A percentile compares a stretch with the other conserved stretches of the same genome.
Evolutionary conservation across 2,888 invertebrate genomes (phyloP).

Genomic region (Eugnorisma glareosa): DNA sequence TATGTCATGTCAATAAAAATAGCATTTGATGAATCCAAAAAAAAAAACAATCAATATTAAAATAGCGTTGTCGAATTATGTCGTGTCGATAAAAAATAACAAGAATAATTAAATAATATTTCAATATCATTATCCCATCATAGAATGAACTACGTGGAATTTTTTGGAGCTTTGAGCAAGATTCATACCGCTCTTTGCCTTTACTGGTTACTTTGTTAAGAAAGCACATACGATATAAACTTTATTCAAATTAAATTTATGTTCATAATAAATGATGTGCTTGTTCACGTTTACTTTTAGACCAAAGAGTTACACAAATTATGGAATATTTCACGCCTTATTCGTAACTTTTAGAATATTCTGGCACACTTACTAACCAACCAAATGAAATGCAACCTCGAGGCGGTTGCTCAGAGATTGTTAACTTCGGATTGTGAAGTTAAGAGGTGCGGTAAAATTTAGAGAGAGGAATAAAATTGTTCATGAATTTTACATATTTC

Average conservation of each 20-base stretch:
- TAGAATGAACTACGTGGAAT: too few relatives aligned
- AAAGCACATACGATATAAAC: not conserved
- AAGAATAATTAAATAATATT: too few relatives aligned
- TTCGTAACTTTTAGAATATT: slow-evolving; percentile 18
- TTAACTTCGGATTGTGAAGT: slow-evolving; percentile 22
- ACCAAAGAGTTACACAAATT: slow-evolving; percentile 1
- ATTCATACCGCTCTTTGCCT: not conserved
- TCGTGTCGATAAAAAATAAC: too few relatives aligned
- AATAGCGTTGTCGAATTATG: too few relatives aligned
- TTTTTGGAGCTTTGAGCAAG: too few relatives aligned
- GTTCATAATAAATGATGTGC: not conserved
- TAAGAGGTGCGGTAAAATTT: slow-evolving; percentile 13
- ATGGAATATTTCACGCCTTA: slow-evolving; percentile 13
- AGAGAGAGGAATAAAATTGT: slow-evolving; percentile 13
- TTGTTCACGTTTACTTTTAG: not conserved
- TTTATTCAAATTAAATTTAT: not conserved
- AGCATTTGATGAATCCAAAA: too few relatives aligned
- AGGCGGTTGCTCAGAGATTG: slow-evolving; percentile 18
- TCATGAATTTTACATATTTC: not conserved
- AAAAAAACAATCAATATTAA: too few relatives aligned
- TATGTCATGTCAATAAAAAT: too few relatives aligned
- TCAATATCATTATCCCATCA: not conserved
- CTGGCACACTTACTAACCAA: not conserved
- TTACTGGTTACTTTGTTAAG: too few relatives aligned
- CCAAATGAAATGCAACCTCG: slow-evolving; percentile 14